These are phyloP conservation scores for Sylvilagus bachmani DNA, from an alignment of 2,113 vertebrate genomes.

Conservation along the genomic window DNA sequence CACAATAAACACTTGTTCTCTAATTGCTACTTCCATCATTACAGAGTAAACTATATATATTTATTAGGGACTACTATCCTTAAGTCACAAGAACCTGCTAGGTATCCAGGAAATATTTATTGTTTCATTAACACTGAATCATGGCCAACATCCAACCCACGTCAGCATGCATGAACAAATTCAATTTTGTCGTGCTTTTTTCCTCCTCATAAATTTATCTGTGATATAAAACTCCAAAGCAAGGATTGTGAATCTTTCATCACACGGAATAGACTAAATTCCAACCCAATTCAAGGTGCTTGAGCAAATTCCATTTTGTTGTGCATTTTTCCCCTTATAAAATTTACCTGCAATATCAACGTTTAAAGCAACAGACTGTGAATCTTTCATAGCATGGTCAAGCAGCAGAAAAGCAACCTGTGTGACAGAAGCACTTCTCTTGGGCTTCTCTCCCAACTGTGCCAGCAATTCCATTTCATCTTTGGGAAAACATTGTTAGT, in stretches of 20 bases:
- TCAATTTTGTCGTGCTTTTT: background rate
- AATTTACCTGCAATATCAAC: background rate
- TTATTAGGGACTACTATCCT: background rate
- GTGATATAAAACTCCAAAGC: background rate
- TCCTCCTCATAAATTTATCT: background rate
- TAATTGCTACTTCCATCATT: background rate
- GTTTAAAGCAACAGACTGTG: background rate
- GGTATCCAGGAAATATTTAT: background rate
- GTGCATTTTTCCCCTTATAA: background rate
- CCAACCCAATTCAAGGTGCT: background rate
- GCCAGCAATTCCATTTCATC: background rate
- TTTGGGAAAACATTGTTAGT: background rate
- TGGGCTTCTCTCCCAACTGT: background rate
- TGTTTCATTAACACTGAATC: slow-evolving; percentile 5
- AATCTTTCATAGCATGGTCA: background rate
- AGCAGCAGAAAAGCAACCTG: background rate
- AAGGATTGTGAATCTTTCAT: background rate
- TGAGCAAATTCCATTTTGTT: background rate
- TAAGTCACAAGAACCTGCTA: background rate
- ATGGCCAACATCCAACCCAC: background rate
- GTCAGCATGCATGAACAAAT: background rate
- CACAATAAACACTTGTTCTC: background rate
- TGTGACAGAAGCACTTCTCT: background rate
- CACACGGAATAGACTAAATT: background rate
- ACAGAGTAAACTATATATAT: background rate